Percentiles rank a stretch among this genome's conserved stretches.
phyloP scores from a whole-genome alignment of 2,888 invertebrate genomes.

The Portevinia maculata region DNA sequence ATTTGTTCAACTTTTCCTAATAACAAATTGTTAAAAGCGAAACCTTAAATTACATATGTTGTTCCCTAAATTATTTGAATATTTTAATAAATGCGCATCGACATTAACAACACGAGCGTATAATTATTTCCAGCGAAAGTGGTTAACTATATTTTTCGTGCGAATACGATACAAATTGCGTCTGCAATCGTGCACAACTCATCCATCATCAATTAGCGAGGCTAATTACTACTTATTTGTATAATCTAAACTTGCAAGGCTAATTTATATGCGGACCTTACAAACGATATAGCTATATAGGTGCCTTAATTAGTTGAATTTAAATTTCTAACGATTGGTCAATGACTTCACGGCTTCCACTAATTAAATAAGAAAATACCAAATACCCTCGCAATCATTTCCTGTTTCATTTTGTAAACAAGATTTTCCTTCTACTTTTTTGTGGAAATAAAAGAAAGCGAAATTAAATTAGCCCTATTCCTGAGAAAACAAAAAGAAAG shows the following conservation, averaged over 20 bases:
- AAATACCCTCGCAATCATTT: neutral
- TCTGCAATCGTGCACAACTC: constrained; percentile 13
- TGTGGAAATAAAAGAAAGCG: neutral
- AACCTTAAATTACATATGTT: no score
- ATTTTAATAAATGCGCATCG: no score
- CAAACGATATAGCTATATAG: neutral
- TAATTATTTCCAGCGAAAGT: constrained; percentile 10
- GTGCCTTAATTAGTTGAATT: neutral
- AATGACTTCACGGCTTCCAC: constrained; percentile 42
- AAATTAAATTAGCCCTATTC: constrained; percentile 41
- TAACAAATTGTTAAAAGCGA: no score
- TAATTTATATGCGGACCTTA: constrained; percentile 40
- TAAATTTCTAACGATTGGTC: constrained; percentile 36
- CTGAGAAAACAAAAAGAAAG: neutral
- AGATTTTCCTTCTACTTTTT: neutral
- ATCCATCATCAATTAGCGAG: constrained; percentile 20
- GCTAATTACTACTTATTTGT: constrained; percentile 20
- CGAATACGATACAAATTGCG: constrained; percentile 26
- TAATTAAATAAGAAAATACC: constrained; percentile 8
- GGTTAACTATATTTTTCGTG: constrained; percentile 5
- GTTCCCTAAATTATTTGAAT: no score
- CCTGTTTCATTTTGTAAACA: neutral
- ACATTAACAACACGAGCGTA: no score
- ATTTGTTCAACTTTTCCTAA: no score
- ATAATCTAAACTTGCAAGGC: constrained; percentile 4